Conservation (phyloP, 2,113 vertebrate species). For the Megaptera novaeangliae region DNA sequence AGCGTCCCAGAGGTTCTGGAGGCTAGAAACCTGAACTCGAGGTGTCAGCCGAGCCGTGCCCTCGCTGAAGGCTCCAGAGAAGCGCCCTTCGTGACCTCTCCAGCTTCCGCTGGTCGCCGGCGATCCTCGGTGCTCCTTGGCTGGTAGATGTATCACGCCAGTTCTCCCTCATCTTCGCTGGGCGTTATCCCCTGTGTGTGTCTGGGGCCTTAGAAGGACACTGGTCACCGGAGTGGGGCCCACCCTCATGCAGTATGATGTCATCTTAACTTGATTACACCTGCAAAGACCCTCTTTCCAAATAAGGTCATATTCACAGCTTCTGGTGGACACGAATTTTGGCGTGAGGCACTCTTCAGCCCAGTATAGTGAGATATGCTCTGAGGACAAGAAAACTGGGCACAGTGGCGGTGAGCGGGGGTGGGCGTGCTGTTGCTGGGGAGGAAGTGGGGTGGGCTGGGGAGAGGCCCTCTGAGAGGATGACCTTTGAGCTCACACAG, state of each 20-base stretch:
- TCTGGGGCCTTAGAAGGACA: not conserved
- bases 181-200: not conserved
- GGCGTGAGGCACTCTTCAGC: not conserved
- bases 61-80: not conserved
- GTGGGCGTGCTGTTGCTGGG: not conserved
- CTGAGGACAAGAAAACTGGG: not conserved
- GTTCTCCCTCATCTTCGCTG: not conserved
- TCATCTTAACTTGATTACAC: not conserved
- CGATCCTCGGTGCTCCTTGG: rapidly evolving
- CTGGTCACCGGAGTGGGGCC: not conserved
- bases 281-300: not conserved
- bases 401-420: rapidly evolving
- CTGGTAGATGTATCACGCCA: rapidly evolving
- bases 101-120: rapidly evolving
- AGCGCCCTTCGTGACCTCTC: too few relatives aligned
- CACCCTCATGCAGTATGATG: too few relatives aligned
- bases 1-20: not conserved
- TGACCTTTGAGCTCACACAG: not conserved
- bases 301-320: not conserved
- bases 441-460: not conserved
- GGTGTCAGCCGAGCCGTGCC: not conserved
- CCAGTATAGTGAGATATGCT: not conserved
- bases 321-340: not conserved
- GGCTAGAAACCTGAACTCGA: too few relatives aligned
- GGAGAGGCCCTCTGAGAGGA: not conserved